These are phyloP conservation scores for Poeciliopsis turneri DNA, from an alignment of 2,797 vertebrate genomes.

Conservation along the genomic window DNA sequence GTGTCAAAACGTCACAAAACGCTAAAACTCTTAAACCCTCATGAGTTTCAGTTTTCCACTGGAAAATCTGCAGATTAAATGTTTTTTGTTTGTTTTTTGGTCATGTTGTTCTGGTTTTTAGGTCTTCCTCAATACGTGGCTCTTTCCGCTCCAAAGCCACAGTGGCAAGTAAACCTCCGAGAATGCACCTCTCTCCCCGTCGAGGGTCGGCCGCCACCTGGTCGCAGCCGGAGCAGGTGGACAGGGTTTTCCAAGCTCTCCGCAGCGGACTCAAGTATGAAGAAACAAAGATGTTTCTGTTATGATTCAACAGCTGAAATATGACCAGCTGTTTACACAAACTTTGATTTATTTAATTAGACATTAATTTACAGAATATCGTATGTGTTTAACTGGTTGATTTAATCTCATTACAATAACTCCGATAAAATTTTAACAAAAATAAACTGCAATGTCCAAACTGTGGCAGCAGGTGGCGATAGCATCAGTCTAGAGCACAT, in stretches of 20 bases:
- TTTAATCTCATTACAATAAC: background rate
- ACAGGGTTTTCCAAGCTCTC: slow-evolving; percentile 89
- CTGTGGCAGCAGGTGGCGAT: background rate
- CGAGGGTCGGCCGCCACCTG: slow-evolving; percentile 64
- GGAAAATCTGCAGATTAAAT: background rate
- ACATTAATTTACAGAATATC: background rate
- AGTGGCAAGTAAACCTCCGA: slow-evolving; percentile 77
- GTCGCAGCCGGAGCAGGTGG: slow-evolving; percentile 88
- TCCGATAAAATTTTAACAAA: background rate
- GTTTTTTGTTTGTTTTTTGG: background rate
- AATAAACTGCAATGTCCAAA: background rate
- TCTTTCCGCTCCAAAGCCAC: slow-evolving; percentile 84
- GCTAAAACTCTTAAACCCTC: background rate
- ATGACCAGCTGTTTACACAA: background rate
- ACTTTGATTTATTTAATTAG: background rate
- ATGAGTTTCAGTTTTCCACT: background rate
- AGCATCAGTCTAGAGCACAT: background rate
- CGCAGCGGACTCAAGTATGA: slow-evolving; percentile 89
- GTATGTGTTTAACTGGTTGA: background rate
- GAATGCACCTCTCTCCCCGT: slow-evolving; percentile 78
- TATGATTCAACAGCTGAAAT: background rate
- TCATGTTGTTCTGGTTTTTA: slow-evolving; percentile 48
- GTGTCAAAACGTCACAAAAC: background rate
- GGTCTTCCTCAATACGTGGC: slow-evolving; percentile 81
- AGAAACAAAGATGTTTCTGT: background rate